Evolutionary conservation across 1,140 invertebrate genomes (phyloP).

Genomic region (Drosophila oshimai): DNA sequence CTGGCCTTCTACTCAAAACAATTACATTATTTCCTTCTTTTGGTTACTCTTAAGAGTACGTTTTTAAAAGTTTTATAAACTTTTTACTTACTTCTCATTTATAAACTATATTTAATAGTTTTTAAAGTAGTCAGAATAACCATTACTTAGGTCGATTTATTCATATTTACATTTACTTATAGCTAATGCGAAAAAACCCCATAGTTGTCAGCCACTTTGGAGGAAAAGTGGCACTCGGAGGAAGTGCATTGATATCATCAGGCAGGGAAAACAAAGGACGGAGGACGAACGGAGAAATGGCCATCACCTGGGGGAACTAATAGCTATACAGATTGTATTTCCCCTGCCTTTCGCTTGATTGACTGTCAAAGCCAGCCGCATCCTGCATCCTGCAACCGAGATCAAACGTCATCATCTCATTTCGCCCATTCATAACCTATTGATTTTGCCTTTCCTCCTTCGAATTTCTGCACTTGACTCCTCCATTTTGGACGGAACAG

Average conservation of each 20-base stretch:
- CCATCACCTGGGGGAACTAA: background rate
- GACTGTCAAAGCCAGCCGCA: conserved; percentile 36
- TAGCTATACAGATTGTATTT: conserved; percentile 37
- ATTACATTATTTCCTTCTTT: background rate
- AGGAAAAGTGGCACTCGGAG: background rate
- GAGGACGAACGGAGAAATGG: too few relatives aligned
- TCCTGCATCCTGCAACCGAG: background rate
- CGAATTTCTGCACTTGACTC: background rate
- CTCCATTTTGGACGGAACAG: background rate
- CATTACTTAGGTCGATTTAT: too few relatives aligned
- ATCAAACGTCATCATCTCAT: conserved; percentile 5
- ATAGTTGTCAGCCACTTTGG: background rate
- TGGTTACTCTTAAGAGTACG: background rate
- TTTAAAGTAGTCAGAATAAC: too few relatives aligned
- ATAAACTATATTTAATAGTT: too few relatives aligned
- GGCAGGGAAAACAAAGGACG: background rate
- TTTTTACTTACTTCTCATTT: too few relatives aligned
- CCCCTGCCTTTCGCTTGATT: conserved; percentile 30
- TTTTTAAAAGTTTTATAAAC: too few relatives aligned
- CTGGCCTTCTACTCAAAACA: conserved; percentile 3
- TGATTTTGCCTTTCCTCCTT: conserved; percentile 14
- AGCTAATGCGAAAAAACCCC: background rate
- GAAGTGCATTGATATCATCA: conserved; percentile 8
- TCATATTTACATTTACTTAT: too few relatives aligned
- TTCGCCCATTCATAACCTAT: conserved; percentile 14